Evolutionary conservation across 2,113 vertebrate species (phyloP), one percentile per base, ranked within the genome.

Genomic region (Oryzias celebensis): DNA sequence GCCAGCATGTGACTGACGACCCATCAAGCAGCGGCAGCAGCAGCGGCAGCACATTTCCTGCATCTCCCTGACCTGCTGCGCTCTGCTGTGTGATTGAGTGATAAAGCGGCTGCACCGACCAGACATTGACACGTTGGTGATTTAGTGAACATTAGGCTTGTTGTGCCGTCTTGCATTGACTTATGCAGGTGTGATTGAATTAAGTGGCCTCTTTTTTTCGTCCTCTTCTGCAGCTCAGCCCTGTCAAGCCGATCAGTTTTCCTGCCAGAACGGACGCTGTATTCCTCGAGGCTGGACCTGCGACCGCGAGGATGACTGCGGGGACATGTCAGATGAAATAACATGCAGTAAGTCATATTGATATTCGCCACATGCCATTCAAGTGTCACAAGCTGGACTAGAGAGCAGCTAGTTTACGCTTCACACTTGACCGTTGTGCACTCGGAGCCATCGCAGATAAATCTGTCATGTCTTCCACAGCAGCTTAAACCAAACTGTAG

Each of bases 281-380:
- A 93, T 99, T 77, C 95, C 96, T 0, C 77, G 47, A 5, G 91
- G 91, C 0, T 99, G 97, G 97, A 87, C 90, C 10, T 99, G 97
- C 68, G 97, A 99, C 89, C 90, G 92, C 18, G 96, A 96, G 68
- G 92, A 98, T 24, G 97, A 99, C 86, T 99, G 96, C 14, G 96
- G 96, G 7, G 97, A 98, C 74, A 87, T 84, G 76, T 95, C 93
- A 0, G 97, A 99, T 63, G 96, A 99, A 88, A 90, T 89, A 58
- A 95, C 94, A 18, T 99, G 97, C 83, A 92, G 97, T 99, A 87
- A 95, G 97, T 92, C 75, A 49, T 15, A 3, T 12, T n/a, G 44
- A 54, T 54, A 7, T 78, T 63, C 22, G 15, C 20, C 46, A 52
- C 23, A 24, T 17, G 44, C 17, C 56, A 65, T 36, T 82, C 49